phyloP scores from a whole-genome alignment of 2,797 vertebrate species.

The Denticeps clupeoides region DNA sequence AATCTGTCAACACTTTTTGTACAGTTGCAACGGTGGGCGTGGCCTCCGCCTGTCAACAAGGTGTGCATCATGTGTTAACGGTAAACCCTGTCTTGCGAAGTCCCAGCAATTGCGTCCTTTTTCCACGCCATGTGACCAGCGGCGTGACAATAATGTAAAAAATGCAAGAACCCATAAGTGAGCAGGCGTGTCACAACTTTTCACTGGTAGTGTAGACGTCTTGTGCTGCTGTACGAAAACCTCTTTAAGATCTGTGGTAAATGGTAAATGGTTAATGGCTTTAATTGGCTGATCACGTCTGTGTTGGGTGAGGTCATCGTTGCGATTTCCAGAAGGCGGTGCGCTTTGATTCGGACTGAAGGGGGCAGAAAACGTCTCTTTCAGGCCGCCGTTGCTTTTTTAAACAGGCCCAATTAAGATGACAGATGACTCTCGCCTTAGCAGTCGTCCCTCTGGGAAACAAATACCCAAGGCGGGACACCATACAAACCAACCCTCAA shows the following conservation, averaged over 20 bases:
- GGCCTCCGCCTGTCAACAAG: neutral
- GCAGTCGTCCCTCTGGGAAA: slow-evolving; percentile 40
- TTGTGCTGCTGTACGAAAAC: too few relatives aligned
- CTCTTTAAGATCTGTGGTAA: too few relatives aligned
- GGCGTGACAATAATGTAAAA: slow-evolving; percentile 14
- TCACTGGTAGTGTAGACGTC: too few relatives aligned
- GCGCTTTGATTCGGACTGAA: slow-evolving; percentile 46
- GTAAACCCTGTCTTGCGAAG: too few relatives aligned
- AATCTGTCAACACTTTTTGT: too few relatives aligned
- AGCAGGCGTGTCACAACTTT: too few relatives aligned
- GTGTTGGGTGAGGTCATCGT: slow-evolving; percentile 36
- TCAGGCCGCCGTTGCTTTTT: slow-evolving; percentile 45
- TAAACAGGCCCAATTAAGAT: slow-evolving; percentile 62
- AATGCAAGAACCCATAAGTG: too few relatives aligned
- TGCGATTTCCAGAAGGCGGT: slow-evolving; percentile 32
- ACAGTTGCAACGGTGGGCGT: too few relatives aligned
- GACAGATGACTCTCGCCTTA: slow-evolving; percentile 48
- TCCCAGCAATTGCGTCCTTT: too few relatives aligned
- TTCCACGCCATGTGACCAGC: too few relatives aligned
- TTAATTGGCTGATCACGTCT: slow-evolving; percentile 45
- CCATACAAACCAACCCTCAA: slow-evolving; percentile 44
- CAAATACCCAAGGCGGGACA: slow-evolving; percentile 47
- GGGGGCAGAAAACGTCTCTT: slow-evolving; percentile 39
- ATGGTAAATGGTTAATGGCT: slow-evolving; percentile 22
- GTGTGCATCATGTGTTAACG: slow-evolving; percentile 21